A percentile compares a stretch with the other conserved stretches of the same genome.
phyloP scores from a whole-genome alignment of 2,113 vertebrate species.

The Dolichallabes microphthalmus region DNA sequence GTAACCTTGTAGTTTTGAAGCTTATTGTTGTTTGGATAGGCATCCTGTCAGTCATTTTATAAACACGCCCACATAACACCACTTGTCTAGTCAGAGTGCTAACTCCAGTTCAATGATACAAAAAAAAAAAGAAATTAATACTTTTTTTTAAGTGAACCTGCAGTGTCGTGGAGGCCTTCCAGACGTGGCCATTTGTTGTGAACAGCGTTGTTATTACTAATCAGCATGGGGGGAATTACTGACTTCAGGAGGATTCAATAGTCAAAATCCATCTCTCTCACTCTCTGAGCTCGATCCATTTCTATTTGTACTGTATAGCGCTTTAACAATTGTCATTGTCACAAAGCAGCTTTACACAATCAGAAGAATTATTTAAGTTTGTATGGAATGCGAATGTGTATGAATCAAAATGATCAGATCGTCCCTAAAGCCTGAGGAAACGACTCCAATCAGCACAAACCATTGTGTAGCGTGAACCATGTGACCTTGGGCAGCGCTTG shows the following conservation, averaged over 20 bases:
- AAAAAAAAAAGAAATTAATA: neutral
- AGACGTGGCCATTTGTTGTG: slow-evolving; percentile 8
- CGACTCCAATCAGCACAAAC: slow-evolving; percentile 23
- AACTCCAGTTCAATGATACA: neutral
- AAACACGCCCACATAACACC: neutral
- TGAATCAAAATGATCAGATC: no score
- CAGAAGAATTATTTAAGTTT: no score
- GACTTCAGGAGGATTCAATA: slow-evolving; percentile 29
- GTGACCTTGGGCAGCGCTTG: slow-evolving; percentile 2
- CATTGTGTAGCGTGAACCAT: slow-evolving; percentile 24
- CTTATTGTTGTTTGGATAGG: neutral
- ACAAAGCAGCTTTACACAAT: no score
- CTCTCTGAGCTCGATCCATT: slow-evolving; percentile 16
- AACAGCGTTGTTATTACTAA: slow-evolving; percentile 35
- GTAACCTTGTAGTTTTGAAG: neutral
- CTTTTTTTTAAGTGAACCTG: neutral
- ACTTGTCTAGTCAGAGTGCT: neutral
- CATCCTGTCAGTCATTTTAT: neutral
- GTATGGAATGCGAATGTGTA: no score
- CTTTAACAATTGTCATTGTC: no score
- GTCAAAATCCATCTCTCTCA: slow-evolving; percentile 29
- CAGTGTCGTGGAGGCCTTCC: neutral
- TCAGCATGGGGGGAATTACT: slow-evolving; percentile 41
- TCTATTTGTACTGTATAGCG: no score
- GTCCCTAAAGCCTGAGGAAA: slow-evolving; percentile 22